Base-by-base conservation (phyloP, 1,140 invertebrate genomes). In the Scaptodrosophila lebanonensis region DNA sequence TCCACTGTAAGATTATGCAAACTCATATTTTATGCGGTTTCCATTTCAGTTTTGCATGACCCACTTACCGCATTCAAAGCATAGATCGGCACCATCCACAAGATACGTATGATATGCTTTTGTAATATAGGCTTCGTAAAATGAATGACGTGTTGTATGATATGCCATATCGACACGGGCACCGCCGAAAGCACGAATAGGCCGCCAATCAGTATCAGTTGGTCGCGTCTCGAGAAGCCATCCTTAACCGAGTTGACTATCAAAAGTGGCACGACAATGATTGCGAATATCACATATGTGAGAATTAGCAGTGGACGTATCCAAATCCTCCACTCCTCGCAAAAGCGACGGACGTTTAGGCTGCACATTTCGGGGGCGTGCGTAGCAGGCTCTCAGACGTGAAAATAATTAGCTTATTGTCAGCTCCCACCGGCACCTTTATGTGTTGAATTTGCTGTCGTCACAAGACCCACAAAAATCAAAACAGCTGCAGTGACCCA, bases 71-170 rank as follows among this genome's bases (percentile, higher is more conserved):
- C 95, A 92, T 98, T 97, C 7, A 96, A 86, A 25, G 96, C 95
- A 91, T 98, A 98, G 73, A 98, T 97, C 63, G 97, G 97, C 40
- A 98, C 96, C 97, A 98, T 98, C 96, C 96, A 98, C 68, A 98
- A 86, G 88, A 98, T 96, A 85, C 97, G 95, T 87, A 97, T 97
- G 50, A 98, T 97, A 87, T 97, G 94, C 88, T 97, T 96, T 53
- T 99, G 97, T 57, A 98, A 88, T 82, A 91, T 93, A 15, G 97
- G 97, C 84, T 97, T 95, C 0, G 94, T 97, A 75, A 97, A 98
- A 88, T 98, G 93, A 48, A 97, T 93, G 76, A 98, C 91, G 89
- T 98, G 97, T 87, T 97, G 95, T 20, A 94, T 92, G 66, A 99
- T 98, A 87, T 97, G 95, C 92, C 95, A 98, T 69, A 98, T 91